Evolutionary conservation across 2,797 vertebrate genomes (phyloP), one percentile per base, ranked within the genome.

Genomic region (Pseudocheirus occidentalis): DNA sequence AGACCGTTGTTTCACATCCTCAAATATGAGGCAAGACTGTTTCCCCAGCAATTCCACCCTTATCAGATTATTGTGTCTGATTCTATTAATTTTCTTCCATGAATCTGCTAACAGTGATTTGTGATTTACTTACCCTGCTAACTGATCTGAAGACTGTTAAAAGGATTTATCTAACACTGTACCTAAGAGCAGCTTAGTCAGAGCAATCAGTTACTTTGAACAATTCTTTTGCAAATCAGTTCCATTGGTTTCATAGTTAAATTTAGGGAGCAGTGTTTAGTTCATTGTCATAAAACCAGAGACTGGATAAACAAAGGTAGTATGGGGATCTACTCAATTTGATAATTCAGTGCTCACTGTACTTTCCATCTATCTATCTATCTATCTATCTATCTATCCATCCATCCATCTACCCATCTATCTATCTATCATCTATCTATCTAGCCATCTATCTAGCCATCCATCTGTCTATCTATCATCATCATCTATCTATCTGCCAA

Each of bases 71-170:
- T 99, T 98, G 98, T 94, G 13, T 98, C 98, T 98, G 98, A 99
- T 99, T 98, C 98, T 98, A 99, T 99, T 99, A 99, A 99, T 98
- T 99, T 98, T 99, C 98, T 98, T 97, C 98, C 98, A 98, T 98
- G 98, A 98, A 98, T 98, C 98, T 98, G 98, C 98, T 98, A 98
- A 98, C 98, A 98, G 98, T 98, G 98, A 99, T 98, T 97, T 97
- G 98, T 98, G 98, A 98, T 98, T 99, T 99, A 98, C 98, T 99
- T 98, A 98, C 98, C 98, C 98, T 97, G 98, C 98, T 99, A 98
- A 98, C 98, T 97, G 98, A 98, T 98, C 98, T 97, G 98, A 99
- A 98, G 98, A 97, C 97, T 98, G 98, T 98, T 98, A 98, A 98
- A 98, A 98, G 98, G 98, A 98, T 98, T 98, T 98, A 98, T 98